Evolutionary conservation across 2,113 vertebrate genomes (phyloP), one percentile per base, ranked within the genome.

Genomic region (Eleginops maclovinus): DNA sequence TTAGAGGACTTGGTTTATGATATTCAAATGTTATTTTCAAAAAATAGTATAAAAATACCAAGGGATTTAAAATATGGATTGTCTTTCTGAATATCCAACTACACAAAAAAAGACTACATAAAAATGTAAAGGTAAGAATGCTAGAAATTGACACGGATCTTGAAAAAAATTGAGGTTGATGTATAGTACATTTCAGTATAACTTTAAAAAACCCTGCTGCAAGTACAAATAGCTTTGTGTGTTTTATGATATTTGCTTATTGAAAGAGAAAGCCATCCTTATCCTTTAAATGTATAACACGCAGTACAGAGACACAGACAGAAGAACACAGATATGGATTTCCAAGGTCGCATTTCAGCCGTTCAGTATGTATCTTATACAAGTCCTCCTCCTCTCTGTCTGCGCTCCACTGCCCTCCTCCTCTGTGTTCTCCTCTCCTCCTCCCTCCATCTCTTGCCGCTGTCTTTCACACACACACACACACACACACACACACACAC

Each of bases 321-420:
- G 36, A 77, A n/a, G n/a, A 26, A 65, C 17, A 62, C 46, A 21
- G 58, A 82, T 89, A 71, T 80, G 55, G 59, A 83, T 88, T 87
- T 85, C 83, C 87, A 90, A 92, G 90, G 91, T 92, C 79, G 72
- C 79, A 82, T 88, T 88, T 84, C 77, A 86, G 66, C 50, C 76
- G 73, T 90, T 83, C 72, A 67, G 69, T 53, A 73, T 77, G 83
- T 75, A 75, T 86, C 84, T 86, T 74, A 76, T 77, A 85, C 84
- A 87, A 85, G 84, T 79, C 83, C 67, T 88, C 78, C 72, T 70
- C 78, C 31, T 77, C 64, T 73, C 47, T 47, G 71, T 88, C 82
- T 79, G 60, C 53, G 74, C 89, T 88, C 77, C 51, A 78, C 86
- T 90, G 85, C 76, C 67, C 56, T 36, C 69, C 73, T 84, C 79